Evolutionary conservation across 2,797 vertebrate species (phyloP).

Genomic region (Nyctibius grandis): DNA sequence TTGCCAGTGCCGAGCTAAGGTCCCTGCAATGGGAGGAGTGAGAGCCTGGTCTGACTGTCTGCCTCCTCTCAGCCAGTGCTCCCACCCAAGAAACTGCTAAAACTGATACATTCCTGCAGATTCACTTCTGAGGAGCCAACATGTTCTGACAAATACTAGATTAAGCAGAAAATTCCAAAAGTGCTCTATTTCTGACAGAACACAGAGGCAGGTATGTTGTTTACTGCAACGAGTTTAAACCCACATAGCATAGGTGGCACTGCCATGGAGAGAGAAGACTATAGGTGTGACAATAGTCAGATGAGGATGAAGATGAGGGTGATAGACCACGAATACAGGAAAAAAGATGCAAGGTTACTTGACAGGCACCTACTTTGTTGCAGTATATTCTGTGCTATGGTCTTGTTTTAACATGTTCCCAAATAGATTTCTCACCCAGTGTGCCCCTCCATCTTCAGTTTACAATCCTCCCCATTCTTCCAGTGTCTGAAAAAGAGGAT

Average conservation of each 20-base stretch:
- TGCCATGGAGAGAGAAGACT: not conserved
- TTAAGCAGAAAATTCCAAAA: slow-evolving; percentile 16
- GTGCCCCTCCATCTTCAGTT: not conserved
- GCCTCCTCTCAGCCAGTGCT: not conserved
- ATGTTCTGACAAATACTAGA: slow-evolving; percentile 24
- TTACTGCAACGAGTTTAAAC: not conserved
- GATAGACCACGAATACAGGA: not conserved
- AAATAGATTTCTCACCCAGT: not conserved
- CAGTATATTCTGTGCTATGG: not conserved
- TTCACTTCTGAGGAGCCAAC: not conserved
- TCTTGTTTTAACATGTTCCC: not conserved
- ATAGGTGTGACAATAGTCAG: not conserved
- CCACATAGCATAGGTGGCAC: not conserved
- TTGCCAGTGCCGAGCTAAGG: not conserved
- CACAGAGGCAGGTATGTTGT: not conserved
- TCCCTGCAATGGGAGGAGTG: not conserved
- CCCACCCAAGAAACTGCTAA: not conserved
- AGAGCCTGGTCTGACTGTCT: not conserved
- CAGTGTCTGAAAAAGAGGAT: not conserved
- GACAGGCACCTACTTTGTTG: not conserved
- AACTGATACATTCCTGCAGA: not conserved
- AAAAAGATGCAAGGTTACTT: not conserved
- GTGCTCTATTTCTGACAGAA: not conserved
- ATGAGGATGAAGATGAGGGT: not conserved
- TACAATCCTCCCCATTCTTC: not conserved